Evolutionary conservation across 2,888 invertebrate genomes (phyloP), one percentile per base, ranked within the genome.

Genomic region (Thyatira batis): DNA sequence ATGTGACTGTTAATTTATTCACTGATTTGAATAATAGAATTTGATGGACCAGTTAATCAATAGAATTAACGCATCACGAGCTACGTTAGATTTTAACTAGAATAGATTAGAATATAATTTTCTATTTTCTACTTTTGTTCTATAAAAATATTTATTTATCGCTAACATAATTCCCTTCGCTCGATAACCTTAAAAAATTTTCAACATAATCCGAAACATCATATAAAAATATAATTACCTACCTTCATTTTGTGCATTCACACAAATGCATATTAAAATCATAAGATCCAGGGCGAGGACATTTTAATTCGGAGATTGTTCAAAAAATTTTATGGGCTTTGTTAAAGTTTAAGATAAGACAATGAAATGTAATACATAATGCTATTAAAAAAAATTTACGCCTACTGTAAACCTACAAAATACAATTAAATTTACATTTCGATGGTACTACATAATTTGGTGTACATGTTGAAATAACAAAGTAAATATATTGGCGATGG

Each of bases 261-360:
- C 23, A 46, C 21, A 46, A 46, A 46, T 46, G 20, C 1, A n/a
- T 6, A 23, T n/a, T 23, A 21, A 23, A 20, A 2, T 9, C 45
- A 11, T 9, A 45, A 46, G n/a, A 39, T 39, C 45, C 45, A 13
- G 45, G 25, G 25, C 45, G 13, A 46, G 45, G 45, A 46, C 45
- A 46, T 9, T 13, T 25, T 13, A 43, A 13, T 23, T 9, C 17
- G 23, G 25, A 23, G 23, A 46, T 25, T 23, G 23, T 46, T 23
- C 8, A 23, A 6, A 23, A 0, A 6, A 9, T n/a, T 21, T 20
- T 20, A 9, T 45, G 5, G 6, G 45, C 20, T 11, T 11, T 45
- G 45, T n/a, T 21, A 45, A 45, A 45, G n/a, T 21, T 21, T 39
- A 23, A 23, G 21, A 1, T 11, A 21, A 2, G 8, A 45, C 21